Evolutionary conservation across 2,113 vertebrate genomes (phyloP), one percentile per base, ranked within the genome.

Genomic region (Neolamprologus devosi): DNA sequence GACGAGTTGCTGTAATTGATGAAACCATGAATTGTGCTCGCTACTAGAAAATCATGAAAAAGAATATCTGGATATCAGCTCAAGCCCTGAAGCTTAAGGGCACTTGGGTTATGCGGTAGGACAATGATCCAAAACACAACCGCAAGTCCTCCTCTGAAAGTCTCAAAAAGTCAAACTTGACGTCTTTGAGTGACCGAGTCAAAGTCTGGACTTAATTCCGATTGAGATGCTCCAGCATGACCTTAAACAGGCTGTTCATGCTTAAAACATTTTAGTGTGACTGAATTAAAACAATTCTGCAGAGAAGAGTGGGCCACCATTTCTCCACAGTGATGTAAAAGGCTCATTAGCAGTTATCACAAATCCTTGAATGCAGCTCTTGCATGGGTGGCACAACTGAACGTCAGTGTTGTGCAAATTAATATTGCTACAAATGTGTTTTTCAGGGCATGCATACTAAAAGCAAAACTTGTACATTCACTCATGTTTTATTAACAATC

Each of bases 191-290:
- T 14, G 37, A 3, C 65, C 1, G 2, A 9, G 12, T 70, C 8
- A 42, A 42, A 9, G n/a, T 70, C n/a, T 42, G n/a, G 12, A 70
- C 65, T 70, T 42, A 4, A 42, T 23, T 42, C n/a, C 3, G 2
- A 6, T 3, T 70, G 0, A 3, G 63, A 40, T 23, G 33, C 35
- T 40, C n/a, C 12, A 0, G 35, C 35, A 23, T 23, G 63, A 70
- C 35, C 63, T 0, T 40, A 42, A 42, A 6, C 33, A 3, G 19
- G 33, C 19, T n/a, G 33, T 37, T 65, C 30, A 65, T 65, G 33
- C 19, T 65, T 37, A 2, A 70, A 70, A 42, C n/a, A 1, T 42
- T 70, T 42, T 42, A 70, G 5, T 0, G 21, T 1, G 65, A 16
- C 37, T 70, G 65, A 70, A 70, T 70, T 16, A 70, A 70, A 42